These are phyloP conservation scores for Macrostomum lignano DNA, from an alignment of 1,140 invertebrate species.

Conservation along the genomic window DNA sequence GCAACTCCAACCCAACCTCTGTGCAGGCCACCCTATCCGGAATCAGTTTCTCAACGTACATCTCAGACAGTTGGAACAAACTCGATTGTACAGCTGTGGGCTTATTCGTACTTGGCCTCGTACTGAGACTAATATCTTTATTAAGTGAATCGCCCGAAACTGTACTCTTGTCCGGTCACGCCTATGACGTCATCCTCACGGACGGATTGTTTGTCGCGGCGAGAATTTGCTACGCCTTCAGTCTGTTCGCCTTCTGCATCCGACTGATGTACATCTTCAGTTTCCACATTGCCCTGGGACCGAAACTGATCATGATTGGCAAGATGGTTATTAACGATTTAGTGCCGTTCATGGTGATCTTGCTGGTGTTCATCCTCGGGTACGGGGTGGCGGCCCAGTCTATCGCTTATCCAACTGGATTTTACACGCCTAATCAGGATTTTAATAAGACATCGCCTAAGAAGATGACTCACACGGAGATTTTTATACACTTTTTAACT, in stretches of 20 bases:
- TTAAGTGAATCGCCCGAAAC: slow-evolving; percentile 4
- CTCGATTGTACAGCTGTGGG: slow-evolving; percentile 19
- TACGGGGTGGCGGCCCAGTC: slow-evolving; percentile 28
- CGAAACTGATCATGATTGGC: slow-evolving; percentile 30
- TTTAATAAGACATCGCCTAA: slow-evolving; percentile 1
- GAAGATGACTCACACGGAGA: slow-evolving; percentile 6
- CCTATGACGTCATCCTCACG: not conserved
- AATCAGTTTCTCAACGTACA: slow-evolving; percentile 11
- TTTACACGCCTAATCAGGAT: not conserved
- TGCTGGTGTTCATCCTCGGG: slow-evolving; percentile 28
- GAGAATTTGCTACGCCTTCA: slow-evolving; percentile 13
- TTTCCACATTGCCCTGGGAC: slow-evolving; percentile 23
- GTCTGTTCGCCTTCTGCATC: slow-evolving; percentile 18
- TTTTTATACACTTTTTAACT: slow-evolving; percentile 18
- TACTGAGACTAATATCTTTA: slow-evolving; percentile 15
- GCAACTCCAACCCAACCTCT: too few relatives aligned
- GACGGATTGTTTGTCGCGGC: slow-evolving; percentile 2
- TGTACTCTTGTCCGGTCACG: slow-evolving; percentile 6
- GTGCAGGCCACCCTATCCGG: slow-evolving; percentile 4
- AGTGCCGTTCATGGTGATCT: slow-evolving; percentile 27
- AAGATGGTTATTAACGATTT: slow-evolving; percentile 27
- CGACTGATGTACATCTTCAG: slow-evolving; percentile 24
- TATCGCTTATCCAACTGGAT: slow-evolving; percentile 23
- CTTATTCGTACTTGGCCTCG: slow-evolving; percentile 16
- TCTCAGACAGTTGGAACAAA: slow-evolving; percentile 22